A percentile compares a stretch with the other conserved stretches of the same genome.
Evolutionary conservation across 1,140 invertebrate genomes (phyloP).

Genomic region (Scaptomyza montana): DNA sequence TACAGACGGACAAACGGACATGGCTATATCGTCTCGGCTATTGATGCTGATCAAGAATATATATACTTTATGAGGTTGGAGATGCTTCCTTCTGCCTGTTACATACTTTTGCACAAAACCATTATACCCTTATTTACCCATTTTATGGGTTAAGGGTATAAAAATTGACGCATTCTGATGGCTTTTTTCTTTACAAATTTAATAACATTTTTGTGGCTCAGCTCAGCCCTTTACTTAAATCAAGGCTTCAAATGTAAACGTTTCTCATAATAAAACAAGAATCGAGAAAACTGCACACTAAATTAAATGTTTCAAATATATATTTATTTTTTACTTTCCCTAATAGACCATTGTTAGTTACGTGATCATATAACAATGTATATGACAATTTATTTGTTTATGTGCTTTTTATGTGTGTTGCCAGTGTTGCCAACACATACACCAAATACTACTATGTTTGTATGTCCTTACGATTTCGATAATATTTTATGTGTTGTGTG

Average conservation of each 20-base stretch:
- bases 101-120: too few species aligned
- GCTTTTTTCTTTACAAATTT: not conserved
- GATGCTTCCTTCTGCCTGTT: too few species aligned
- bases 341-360: conserved; percentile 58
- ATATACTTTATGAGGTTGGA: too few species aligned
- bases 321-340: conserved; percentile 50
- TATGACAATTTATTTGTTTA: conserved; percentile 72
- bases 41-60: too few species aligned
- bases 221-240: conserved; percentile 48
- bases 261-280: conserved; percentile 47
- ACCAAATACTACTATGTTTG: too few species aligned
- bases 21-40: too few species aligned
- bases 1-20: too few species aligned
- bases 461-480: conserved; percentile 56
- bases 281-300: conserved; percentile 12
- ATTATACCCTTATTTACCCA: too few species aligned
- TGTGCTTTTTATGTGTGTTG: conserved; percentile 57
- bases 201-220: conserved; percentile 10
- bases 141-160: too few species aligned
- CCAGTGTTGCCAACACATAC: conserved; percentile 29
- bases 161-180: conserved; percentile 46
- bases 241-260: conserved; percentile 16
- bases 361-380: not conserved
- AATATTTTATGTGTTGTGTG: conserved; percentile 69
- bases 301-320: not conserved